Conservation (phyloP, 92 coral and sea anemone species). For the Galaxea fascicularis region DNA sequence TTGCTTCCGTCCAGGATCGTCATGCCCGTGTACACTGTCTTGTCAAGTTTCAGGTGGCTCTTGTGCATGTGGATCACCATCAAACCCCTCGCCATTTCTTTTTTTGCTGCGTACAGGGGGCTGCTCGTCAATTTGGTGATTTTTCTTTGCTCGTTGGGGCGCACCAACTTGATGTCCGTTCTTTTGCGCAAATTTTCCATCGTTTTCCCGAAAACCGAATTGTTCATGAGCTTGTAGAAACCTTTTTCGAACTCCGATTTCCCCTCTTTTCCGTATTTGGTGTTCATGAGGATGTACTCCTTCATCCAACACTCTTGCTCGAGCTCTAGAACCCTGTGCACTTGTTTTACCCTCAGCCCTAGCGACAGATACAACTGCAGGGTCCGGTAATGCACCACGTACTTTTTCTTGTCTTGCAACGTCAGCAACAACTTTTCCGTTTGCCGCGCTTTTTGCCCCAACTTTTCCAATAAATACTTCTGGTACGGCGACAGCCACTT, state of each 20-base stretch:
- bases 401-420: too few relatives aligned
- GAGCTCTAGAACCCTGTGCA: constrained; percentile 35
- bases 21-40: too few relatives aligned
- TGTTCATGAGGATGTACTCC: constrained; percentile 31
- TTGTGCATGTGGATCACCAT: not conserved
- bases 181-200: constrained; percentile 43
- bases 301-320: constrained; percentile 39
- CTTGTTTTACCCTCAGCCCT: constrained; percentile 26
- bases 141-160: not conserved
- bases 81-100: not conserved
- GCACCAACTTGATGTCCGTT: too few relatives aligned
- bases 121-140: not conserved
- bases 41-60: too few relatives aligned
- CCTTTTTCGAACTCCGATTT: constrained; percentile 37
- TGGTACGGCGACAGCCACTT: constrained; percentile 8
- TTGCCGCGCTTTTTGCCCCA: too few relatives aligned
- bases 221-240: constrained; percentile 46
- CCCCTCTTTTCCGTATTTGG: constrained; percentile 17
- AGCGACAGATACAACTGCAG: constrained; percentile 6
- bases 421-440: too few relatives aligned
- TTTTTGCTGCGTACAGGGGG: not conserved
- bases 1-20: too few relatives aligned
- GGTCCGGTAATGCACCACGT: constrained; percentile 32
- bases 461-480: constrained; percentile 9
- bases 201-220: constrained; percentile 39